Base-by-base conservation (phyloP, 64 coral and sea anemone genomes). In the Stylophora pistillata region DNA sequence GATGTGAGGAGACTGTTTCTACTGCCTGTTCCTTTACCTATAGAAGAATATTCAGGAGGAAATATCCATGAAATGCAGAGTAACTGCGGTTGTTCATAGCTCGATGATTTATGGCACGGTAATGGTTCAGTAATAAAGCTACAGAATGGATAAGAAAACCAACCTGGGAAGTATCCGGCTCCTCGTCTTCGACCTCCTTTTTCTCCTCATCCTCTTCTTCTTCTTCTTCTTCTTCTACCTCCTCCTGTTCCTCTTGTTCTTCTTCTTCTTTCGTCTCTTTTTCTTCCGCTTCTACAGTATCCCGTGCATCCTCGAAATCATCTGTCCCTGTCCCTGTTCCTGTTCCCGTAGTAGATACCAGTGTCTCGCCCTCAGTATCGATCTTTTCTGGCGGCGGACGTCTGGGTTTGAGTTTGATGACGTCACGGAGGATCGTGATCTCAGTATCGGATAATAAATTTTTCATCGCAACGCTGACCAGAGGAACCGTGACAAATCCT, bases 381-480 rank as follows among this genome's bases (percentile, higher is more conserved):
- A 86, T 23, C 30, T 77, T 57, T 3, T 92, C 90, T 55, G 54
- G 31, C 30, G 85, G 72, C 23, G 83, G 31, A 56, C 82, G 81
- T 64, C 88, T 91, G 71, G 63, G 82, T 71, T 78, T 89, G 23
- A 97, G 70, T 59, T 89, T 90, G 16, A 97, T 97, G 27, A 97
- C 93, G 34, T 97, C 95, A 56, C 95, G 91, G 5, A 97, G 85
- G 27, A 97, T 93, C 13, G 91, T 97, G 25, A 97, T 86, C 88
- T 97, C 95, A 30, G 95, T 93, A 71, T 97, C 95, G 11, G 95
- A 89, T 53, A 97, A 85, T 4, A 97, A 65, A 30, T 92, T 87
- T 55, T 97, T 97, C 95, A 97, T 97, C 15, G 95, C 89, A 10
- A 97, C 95, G 30, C 95, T 97, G 53, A 91, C 91, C 58, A 97